Base-by-base conservation (phyloP, 1,140 invertebrate species). In the Lordiphosa stackelbergi region DNA sequence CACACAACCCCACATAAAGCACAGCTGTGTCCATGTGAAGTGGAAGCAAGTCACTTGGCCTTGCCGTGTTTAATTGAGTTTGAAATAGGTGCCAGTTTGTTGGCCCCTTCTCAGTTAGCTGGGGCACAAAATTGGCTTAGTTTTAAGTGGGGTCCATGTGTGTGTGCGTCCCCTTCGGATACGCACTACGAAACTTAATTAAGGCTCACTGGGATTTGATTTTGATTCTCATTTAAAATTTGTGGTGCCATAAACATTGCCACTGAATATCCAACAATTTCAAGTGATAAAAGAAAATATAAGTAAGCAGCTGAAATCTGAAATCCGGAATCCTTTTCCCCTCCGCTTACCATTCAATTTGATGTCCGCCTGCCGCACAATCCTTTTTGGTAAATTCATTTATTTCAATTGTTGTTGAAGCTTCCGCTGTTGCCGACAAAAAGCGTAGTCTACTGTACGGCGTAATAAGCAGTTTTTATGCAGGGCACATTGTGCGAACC, bases 401-500 rank as follows among this genome's bases (percentile, higher is more conserved):
- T 83, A 83, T 81, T 81, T 81, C 75, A 81, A 81, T 81, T 81
- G 75, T 83, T 83, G 66, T 70, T 57, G 52, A 48, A 63, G 65
- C 66, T 73, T 55, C 54, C 49, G 56, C 45, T 10, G 34, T 28
- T 34, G 9, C 35, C 43, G 40, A 45, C 40, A 71, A 60, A 43
- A 35, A 31, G 34, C 58, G 55, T 57, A 74, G 54, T 62, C 75
- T 81, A 58, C 58, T 71, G 46, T 83, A 69, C 49, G 59, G 55
- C 77, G 57, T 83, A 83, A 83, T 81, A 83, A 81, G 75, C 75
- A 47, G 63, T 81, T 81, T 81, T 83, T 81, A 83, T 81, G 72
- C 75, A 60, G 47, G 46, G 56, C 64, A 55, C 58, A 79, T 70
- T 79, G 66, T 66, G 69, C 35, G 56, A 55, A 55, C 45, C 53